phyloP scores from a whole-genome alignment of 2,797 vertebrate species.

The Octomys mimax region DNA sequence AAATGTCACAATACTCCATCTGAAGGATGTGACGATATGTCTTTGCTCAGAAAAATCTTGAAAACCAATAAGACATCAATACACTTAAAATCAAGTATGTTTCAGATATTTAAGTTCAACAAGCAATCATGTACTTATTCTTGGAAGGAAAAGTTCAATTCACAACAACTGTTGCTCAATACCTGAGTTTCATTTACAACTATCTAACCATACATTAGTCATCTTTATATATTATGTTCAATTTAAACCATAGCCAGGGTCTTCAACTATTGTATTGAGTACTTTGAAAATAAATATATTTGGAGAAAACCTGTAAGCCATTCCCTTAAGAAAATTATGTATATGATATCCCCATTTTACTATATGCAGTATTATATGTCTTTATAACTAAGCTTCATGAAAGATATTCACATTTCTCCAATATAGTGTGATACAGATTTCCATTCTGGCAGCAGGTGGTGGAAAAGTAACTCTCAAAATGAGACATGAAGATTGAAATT shows the following conservation, averaged over 20 bases:
- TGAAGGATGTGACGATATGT: constrained; percentile 53
- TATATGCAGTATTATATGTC: background rate
- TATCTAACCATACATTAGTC: background rate
- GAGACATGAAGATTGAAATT: background rate
- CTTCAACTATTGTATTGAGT: background rate
- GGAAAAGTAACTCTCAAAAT: background rate
- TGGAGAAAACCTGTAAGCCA: background rate
- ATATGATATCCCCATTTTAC: background rate
- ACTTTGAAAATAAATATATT: background rate
- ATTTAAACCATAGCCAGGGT: background rate
- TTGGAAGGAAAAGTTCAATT: background rate
- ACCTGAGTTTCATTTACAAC: background rate
- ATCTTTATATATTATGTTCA: background rate
- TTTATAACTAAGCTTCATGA: background rate
- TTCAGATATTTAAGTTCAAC: background rate
- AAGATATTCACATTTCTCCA: background rate
- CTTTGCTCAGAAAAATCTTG: background rate
- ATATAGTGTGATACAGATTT: background rate
- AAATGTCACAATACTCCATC: background rate
- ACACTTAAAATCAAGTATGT: background rate
- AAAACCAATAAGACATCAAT: background rate
- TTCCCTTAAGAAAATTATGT: background rate
- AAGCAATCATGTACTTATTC: background rate
- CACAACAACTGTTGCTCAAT: background rate
- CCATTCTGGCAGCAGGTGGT: background rate